Base-by-base conservation (phyloP, 2,113 vertebrate species). In the Nettapus auritus region DNA sequence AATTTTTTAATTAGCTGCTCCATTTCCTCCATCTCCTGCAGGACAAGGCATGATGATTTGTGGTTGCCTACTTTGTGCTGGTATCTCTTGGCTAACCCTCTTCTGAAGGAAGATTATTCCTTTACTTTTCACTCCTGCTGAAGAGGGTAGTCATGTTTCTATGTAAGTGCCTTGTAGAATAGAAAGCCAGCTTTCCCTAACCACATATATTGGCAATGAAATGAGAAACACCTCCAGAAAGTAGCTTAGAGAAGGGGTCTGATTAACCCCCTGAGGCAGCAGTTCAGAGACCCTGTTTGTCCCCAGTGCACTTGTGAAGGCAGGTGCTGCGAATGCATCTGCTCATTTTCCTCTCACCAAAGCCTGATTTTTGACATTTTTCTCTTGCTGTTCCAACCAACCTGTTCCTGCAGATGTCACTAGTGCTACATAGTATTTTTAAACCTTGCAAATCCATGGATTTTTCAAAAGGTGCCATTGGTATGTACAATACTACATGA, bases 371-470 rank as follows among this genome's bases (percentile, higher is more conserved):
- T 60, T 5, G 52, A 6, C 18, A 2, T 60, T 95, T 82, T 3
- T 13, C 62, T 76, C 21, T 46, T 0, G 0, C 15, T 95, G 91
- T 57, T 93, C 19, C 53, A 78, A 42, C 93, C 1, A 22, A 12
- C 0, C 2, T 68, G 20, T 3, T 68, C 97, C 98, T 98, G 97
- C 78, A 98, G 98, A 94, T 98, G 98, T 97, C 98, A 97, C 89
- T 97, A 89, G 81, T 59, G 86, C 92, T 97, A 94, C 96, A 79
- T 0, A 25, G 33, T 86, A 86, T 62, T 80, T 68, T 68, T 38
- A 90, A 85, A 36, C 22, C 69, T 80, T 46, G 50, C 33, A 62
- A 62, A 68, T 86, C 34, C 1, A 0, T 52, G 38, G 6, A 9
- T 38, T 81, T 89, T 91, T 70, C 33, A 14, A 40, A 86, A 82